A percentile compares a stretch with the other conserved stretches of the same genome.
phyloP scores from a whole-genome alignment of 2,113 vertebrate genomes.

The Bolborhynchus lineola region DNA sequence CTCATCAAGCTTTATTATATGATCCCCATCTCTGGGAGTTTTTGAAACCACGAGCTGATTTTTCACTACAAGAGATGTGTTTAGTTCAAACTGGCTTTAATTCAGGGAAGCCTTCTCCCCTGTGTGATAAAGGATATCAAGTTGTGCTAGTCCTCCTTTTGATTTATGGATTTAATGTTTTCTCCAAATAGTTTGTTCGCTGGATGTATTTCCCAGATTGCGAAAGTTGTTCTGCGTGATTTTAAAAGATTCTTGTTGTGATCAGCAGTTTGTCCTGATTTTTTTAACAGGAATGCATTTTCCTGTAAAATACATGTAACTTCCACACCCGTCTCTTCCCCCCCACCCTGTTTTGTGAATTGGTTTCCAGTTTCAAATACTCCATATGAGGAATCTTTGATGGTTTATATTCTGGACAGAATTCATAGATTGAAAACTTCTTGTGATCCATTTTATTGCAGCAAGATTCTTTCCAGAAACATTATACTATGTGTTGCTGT shows the following conservation, averaged over 20 bases:
- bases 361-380: conserved; percentile 13
- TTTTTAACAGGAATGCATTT: not conserved
- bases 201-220: not conserved
- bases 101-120: not conserved
- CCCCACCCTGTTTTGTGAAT: not conserved
- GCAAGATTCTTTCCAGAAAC: conserved; percentile 34
- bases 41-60: not conserved
- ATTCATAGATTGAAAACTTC: not conserved
- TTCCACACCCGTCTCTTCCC: not conserved
- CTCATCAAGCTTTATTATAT: not conserved
- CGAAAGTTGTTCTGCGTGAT: not conserved
- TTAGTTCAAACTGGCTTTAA: not conserved
- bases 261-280: not conserved
- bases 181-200: not conserved
- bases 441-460: conserved; percentile 34
- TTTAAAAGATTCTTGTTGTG: not conserved
- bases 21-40: not conserved
- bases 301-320: not conserved
- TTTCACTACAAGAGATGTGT: not conserved
- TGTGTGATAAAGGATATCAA: not conserved
- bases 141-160: not conserved
- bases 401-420: not conserved
- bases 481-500: conserved; percentile 26
- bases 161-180: not conserved
- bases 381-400: not conserved